Conservation (phyloP, 2,888 invertebrate genomes). For the Chironomus tentans region DNA sequence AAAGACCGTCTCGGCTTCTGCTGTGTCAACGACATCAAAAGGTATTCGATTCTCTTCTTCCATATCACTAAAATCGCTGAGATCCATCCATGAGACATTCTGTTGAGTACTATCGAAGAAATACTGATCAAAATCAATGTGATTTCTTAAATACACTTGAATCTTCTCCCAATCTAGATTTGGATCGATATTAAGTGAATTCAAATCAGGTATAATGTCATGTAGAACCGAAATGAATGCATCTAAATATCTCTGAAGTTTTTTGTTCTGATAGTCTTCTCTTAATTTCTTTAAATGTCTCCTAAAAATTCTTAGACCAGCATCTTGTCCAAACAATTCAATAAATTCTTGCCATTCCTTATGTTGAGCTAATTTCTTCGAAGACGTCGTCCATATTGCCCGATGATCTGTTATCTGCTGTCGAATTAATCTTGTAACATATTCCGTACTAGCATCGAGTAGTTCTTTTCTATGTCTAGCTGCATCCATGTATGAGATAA, state of each 20-base stretch:
- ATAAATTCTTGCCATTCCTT: constrained; percentile 84
- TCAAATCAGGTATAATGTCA: constrained; percentile 68
- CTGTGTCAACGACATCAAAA: constrained; percentile 81
- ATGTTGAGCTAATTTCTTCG: constrained; percentile 75
- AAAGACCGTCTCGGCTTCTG: constrained; percentile 86
- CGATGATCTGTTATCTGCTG: constrained; percentile 74
- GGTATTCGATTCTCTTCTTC: constrained; percentile 72
- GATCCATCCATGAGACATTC: constrained; percentile 62
- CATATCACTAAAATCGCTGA: constrained; percentile 52
- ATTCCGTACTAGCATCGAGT: constrained; percentile 81
- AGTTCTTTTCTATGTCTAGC: constrained; percentile 77
- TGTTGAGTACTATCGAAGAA: constrained; percentile 78
- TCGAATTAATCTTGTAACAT: constrained; percentile 77
- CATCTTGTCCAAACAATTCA: constrained; percentile 81
- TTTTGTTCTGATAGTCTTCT: constrained; percentile 68
- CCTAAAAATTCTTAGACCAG: constrained; percentile 67
- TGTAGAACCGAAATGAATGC: constrained; percentile 66
- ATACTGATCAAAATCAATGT: constrained; percentile 88
- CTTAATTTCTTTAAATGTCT: constrained; percentile 70
- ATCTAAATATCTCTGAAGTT: constrained; percentile 67
- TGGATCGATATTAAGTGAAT: constrained; percentile 48
- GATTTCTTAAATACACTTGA: constrained; percentile 73
- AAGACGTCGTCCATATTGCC: constrained; percentile 78
- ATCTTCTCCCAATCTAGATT: constrained; percentile 81
- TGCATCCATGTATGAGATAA: constrained; percentile 72